phyloP scores from a whole-genome alignment of 2,888 invertebrate species.

The Drosophila kuntzei region DNA sequence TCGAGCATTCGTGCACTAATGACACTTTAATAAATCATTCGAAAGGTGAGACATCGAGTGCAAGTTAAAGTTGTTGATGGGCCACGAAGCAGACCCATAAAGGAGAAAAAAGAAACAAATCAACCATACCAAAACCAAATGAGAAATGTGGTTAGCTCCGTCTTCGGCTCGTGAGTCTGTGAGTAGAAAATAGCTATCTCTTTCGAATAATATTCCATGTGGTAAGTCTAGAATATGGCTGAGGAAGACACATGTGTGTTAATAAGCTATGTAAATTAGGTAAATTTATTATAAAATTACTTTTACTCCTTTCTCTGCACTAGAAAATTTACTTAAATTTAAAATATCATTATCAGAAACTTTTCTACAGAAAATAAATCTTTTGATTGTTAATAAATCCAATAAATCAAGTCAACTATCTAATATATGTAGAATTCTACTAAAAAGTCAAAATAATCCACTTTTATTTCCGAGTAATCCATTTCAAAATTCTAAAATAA shows the following conservation, averaged over 20 bases:
- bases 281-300: conserved; percentile 28
- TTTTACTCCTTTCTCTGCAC: not conserved
- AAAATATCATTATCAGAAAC: not conserved
- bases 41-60: conserved; percentile 84
- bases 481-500: too few relatives aligned
- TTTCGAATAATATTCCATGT: conserved; percentile 42
- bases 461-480: too few relatives aligned
- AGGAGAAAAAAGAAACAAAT: conserved; percentile 37
- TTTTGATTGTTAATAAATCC: too few relatives aligned
- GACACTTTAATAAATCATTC: conserved; percentile 85
- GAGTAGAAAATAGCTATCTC: conserved; percentile 50
- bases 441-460: too few relatives aligned
- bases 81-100: conserved; percentile 54
- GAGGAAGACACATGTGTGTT: conserved; percentile 12
- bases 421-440: too few relatives aligned
- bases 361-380: not conserved
- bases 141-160: conserved; percentile 70
- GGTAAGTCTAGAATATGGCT: conserved; percentile 15
- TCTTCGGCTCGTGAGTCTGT: conserved; percentile 17
- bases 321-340: not conserved
- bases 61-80: conserved; percentile 78
- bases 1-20: conserved; percentile 81
- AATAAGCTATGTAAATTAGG: conserved; percentile 47
- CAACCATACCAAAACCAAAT: conserved; percentile 57
- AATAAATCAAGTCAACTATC: too few relatives aligned